Percentiles rank a stretch among this genome's conserved stretches.
Conservation (phyloP, 2,888 invertebrate species). For the Masnerella sp. region DNA sequence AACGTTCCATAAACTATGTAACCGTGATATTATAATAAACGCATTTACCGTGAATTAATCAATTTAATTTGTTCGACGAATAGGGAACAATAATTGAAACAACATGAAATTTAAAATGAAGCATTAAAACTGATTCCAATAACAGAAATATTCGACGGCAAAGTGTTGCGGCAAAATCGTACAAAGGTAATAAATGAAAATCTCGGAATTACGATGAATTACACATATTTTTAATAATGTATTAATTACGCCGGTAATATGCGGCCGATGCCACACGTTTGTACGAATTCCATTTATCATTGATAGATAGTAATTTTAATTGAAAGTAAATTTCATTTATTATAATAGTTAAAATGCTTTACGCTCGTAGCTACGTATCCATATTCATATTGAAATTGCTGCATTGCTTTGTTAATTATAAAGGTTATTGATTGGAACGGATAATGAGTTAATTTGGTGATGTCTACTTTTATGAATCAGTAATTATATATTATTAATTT, state of each 20-base stretch:
- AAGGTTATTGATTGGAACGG: conserved; percentile 52
- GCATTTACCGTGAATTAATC: too few relatives aligned
- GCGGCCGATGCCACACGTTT: conserved; percentile 16
- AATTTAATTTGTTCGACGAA: too few relatives aligned
- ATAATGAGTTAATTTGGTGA: conserved; percentile 55
- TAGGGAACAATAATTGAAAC: too few relatives aligned
- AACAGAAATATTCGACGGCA: not conserved
- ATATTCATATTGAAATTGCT: conserved; percentile 51
- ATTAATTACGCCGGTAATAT: conserved; percentile 32
- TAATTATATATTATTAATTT: conserved; percentile 47
- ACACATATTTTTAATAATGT: conserved; percentile 40
- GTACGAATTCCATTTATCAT: conserved; percentile 36
- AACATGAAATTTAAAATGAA: not conserved
- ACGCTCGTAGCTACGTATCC: conserved; percentile 46
- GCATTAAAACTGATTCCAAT: not conserved
- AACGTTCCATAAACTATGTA: too few relatives aligned
- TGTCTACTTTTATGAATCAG: conserved; percentile 51
- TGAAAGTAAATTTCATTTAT: conserved; percentile 58
- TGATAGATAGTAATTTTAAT: conserved; percentile 50
- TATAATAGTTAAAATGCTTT: conserved; percentile 56
- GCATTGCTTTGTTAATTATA: conserved; percentile 56
- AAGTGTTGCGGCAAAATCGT: not conserved
- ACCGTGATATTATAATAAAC: too few relatives aligned
- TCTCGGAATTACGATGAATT: conserved; percentile 13
- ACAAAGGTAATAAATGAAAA: conserved; percentile 20